phyloP scores from a whole-genome alignment of 53 echinoderm and acorn worm species.

The Hippasteria phrygiana region DNA sequence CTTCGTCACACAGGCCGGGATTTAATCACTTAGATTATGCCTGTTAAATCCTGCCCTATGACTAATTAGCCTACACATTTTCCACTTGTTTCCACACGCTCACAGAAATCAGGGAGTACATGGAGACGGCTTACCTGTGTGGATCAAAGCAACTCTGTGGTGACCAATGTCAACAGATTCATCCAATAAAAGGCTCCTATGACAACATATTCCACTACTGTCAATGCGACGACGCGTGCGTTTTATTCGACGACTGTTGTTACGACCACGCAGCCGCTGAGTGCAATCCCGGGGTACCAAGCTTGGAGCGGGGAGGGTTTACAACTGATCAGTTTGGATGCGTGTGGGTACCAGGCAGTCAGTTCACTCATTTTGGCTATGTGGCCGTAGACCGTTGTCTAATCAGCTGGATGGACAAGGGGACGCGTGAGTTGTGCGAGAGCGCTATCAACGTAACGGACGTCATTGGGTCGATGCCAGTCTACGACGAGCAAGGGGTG shows the following conservation, averaged over 20 bases:
- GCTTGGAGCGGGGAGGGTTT: background rate
- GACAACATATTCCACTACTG: slow-evolving; percentile 23
- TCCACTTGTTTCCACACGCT: background rate
- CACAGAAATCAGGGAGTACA: slow-evolving; percentile 13
- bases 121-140: slow-evolving; percentile 26
- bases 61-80: background rate
- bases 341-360: slow-evolving; percentile 14
- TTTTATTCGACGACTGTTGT: slow-evolving; percentile 57
- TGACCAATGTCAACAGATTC: slow-evolving; percentile 12
- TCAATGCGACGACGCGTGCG: slow-evolving; percentile 58
- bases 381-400: slow-evolving; percentile 53
- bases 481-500: slow-evolving; percentile 30
- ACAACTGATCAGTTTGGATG: background rate
- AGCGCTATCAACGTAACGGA: background rate
- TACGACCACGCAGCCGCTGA: slow-evolving; percentile 6
- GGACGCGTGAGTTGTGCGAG: slow-evolving; percentile 31
- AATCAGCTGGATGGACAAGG: slow-evolving; percentile 1
- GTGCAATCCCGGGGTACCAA: background rate
- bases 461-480: slow-evolving; percentile 46
- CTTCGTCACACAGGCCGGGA: too few species aligned
- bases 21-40: background rate
- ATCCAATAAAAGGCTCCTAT: background rate
- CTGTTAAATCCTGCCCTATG: background rate
- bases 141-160: slow-evolving; percentile 18
- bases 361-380: slow-evolving; percentile 22